Evolutionary conservation across 1,140 invertebrate species (phyloP), one percentile per base, ranked within the genome.

Genomic region (Drosophila nasuta): DNA sequence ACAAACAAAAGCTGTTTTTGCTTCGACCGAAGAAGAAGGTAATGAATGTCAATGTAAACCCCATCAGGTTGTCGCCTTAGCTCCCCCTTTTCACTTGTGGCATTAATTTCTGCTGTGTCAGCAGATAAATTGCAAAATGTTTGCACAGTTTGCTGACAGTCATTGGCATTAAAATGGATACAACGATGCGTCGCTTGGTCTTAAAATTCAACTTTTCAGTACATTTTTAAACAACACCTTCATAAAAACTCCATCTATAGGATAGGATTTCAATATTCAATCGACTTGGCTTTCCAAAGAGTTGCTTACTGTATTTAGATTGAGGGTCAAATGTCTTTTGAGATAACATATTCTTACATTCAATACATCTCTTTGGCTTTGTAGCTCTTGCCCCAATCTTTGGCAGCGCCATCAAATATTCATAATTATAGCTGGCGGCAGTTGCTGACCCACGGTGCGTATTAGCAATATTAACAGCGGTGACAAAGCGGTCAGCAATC

Each of bases 41-140:
- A 67, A 54, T 59, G 71, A 67, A 54, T 59, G 71, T 68, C 65
- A 74, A 75, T 33, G 35, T 43, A 35, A 70, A 70, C 57, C 35
- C 65, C 57, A 38, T 41, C 48, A 43, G 35, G 49, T 52, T 1
- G 11, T 10, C 30, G 58, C 48, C 48, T 62, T 30, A 62, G 20
- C 15, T 41, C 41, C 15, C 56, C 15, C 41, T 25, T 20, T 63
- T 35, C 67, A 38, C 45, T 59, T 79, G 79, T 86, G 83, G 82
- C 82, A 88, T 88, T 87, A 87, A 88, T 87, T 88, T 87, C 56
- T 87, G 82, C 82, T 88, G 73, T 80, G 82, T 87, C 88, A 87
- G 82, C 82, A 87, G 83, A 87, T 87, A 87, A 82, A 87, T 87
- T 87, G 73, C 80, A 88, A 83, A 87, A 88, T 79, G 69, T 77